These are phyloP conservation scores for Tenthredo scrophulariae DNA, from an alignment of 2,888 invertebrate genomes.

Conservation along the genomic window DNA sequence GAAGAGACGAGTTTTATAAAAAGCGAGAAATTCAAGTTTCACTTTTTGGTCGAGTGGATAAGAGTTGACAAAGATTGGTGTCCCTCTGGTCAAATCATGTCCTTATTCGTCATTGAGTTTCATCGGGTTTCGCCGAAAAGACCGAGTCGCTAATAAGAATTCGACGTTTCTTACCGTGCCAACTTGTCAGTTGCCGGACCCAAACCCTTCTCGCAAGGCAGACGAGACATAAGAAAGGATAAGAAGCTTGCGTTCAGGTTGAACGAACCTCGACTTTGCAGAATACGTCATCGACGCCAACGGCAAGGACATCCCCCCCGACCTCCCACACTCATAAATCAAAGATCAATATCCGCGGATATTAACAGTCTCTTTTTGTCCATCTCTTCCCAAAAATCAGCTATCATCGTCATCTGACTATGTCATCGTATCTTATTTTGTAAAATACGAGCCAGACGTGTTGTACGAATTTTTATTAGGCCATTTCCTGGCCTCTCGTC, in stretches of 20 bases:
- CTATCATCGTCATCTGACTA: too few relatives aligned
- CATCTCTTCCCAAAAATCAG: not conserved
- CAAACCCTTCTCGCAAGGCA: constrained; percentile 37
- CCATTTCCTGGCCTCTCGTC: constrained; percentile 17
- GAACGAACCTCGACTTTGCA: constrained; percentile 12
- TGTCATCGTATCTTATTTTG: not conserved
- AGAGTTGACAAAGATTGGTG: constrained; percentile 49
- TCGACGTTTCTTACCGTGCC: constrained; percentile 57
- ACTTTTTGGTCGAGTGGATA: not conserved
- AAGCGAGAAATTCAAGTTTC: constrained; percentile 8
- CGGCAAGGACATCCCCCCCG: constrained; percentile 10
- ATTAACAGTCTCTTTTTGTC: too few relatives aligned
- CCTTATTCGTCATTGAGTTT: constrained; percentile 52
- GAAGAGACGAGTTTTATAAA: not conserved
- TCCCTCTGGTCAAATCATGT: constrained; percentile 49
- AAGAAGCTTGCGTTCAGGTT: constrained; percentile 18
- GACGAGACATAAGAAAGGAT: constrained; percentile 37
- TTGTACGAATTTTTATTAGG: constrained; percentile 43
- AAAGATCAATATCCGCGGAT: not conserved
- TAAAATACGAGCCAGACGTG: not conserved
- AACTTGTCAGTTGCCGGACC: constrained; percentile 38
- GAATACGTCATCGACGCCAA: constrained; percentile 34
- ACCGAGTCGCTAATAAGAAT: constrained; percentile 61
- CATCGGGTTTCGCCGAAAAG: constrained; percentile 46
- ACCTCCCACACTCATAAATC: not conserved